phyloP scores from a whole-genome alignment of 2,113 vertebrate species.

The Onychostoma macrolepis region DNA sequence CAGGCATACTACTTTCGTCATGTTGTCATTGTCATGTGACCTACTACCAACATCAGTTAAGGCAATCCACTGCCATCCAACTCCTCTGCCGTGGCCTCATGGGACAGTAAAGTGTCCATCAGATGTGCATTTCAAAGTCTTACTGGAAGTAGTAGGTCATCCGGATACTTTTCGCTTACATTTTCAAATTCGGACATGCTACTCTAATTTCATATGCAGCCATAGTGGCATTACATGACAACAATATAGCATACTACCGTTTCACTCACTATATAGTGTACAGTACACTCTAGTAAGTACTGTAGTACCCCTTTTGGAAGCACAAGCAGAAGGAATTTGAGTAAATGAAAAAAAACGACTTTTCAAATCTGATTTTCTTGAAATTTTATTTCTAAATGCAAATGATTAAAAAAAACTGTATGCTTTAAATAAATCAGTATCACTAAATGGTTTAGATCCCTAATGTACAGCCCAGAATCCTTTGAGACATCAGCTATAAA shows the following conservation, averaged over 20 bases:
- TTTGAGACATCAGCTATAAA: slow-evolving; percentile 41
- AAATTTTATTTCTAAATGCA: slow-evolving; percentile 54
- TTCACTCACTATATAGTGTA: background rate
- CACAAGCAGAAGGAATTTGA: background rate
- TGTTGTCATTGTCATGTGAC: too few species aligned
- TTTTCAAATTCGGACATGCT: background rate
- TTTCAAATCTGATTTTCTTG: slow-evolving; percentile 28
- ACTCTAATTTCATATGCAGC: background rate
- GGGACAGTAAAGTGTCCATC: too few species aligned
- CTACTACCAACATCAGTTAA: too few species aligned
- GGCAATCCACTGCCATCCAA: too few species aligned
- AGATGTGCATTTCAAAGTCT: too few species aligned
- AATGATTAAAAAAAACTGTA: slow-evolving; percentile 47
- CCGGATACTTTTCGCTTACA: background rate
- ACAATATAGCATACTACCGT: background rate
- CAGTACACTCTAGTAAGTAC: too few species aligned
- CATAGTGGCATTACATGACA: too few species aligned
- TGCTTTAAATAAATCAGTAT: slow-evolving; percentile 53
- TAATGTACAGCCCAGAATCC: slow-evolving; percentile 51
- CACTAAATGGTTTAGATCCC: slow-evolving; percentile 45
- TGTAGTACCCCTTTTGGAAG: background rate
- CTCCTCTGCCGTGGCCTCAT: too few species aligned
- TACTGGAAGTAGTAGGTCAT: background rate
- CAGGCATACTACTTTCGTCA: too few species aligned
- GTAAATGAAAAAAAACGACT: background rate